Base-by-base conservation (phyloP, 2,797 vertebrate genomes). In the Meda fulgida region DNA sequence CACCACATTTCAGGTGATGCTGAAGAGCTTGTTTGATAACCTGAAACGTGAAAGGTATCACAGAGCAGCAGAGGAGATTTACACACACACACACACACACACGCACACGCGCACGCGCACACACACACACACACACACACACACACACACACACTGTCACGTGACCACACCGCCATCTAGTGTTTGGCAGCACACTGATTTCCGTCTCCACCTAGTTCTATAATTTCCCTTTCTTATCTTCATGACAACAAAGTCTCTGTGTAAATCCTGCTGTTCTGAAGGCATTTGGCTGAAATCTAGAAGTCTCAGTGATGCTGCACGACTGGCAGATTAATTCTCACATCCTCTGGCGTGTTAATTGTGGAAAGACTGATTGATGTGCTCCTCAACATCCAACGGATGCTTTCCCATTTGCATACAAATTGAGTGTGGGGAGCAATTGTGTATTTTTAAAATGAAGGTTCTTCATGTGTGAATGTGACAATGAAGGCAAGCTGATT, bases 91-190 rank as follows among this genome's bases (percentile, higher is more conserved):
- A 63, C 58, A 26, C 23, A 43, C 34, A 60, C 23, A 26, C 7
- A 60, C 69, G 7, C 38, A n/a, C 40, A 8, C 40, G 11, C 23
- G 26, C 58, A n/a, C 10, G 21, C 53, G n/a, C 53, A n/a, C 55
- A 58, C 36, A 72, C 11, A 46, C 26, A n/a, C 67, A 26, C 11
- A 60, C 38, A 72, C 11, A 71, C 26, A 16, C 51, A 26, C 11
- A 60, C 38, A 73, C 11, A 71, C 38, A 51, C 6, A 71, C 29
- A n/a, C 51, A 26, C 11, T 13, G 34, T 55, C 38, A 29, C 19
- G 91, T 88, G 10, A 89, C 92, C 81, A 89, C 66, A 91, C 58
- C 85, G 84, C 90, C 92, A 91, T 89, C 92, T 91, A 90, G 89
- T 90, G 92, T 58, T 46, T 43, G 48, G 43, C 10, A 46, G 43